phyloP scores from a whole-genome alignment of 2,888 invertebrate genomes.

The Lydus trimaculatus region DNA sequence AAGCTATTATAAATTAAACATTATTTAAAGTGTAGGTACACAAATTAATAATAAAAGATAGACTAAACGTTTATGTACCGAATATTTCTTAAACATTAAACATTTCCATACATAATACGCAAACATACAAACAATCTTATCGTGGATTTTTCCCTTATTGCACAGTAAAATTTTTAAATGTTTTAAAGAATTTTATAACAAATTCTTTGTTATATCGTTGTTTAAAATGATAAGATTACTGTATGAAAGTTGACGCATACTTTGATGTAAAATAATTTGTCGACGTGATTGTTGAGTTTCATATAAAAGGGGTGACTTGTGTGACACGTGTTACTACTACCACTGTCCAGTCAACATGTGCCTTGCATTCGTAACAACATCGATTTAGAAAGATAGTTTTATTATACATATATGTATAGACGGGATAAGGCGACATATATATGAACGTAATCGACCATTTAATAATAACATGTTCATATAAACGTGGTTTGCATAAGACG shows the following conservation, averaged over 20 bases:
- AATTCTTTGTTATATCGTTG: neutral
- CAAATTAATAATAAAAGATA: neutral
- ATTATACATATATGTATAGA: neutral
- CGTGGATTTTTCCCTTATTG: neutral
- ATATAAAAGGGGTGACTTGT: constrained; percentile 18
- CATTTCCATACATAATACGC: neutral
- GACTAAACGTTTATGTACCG: neutral
- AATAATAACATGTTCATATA: neutral
- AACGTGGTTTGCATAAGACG: neutral
- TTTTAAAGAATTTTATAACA: neutral
- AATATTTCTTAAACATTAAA: neutral
- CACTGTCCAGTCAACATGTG: constrained; percentile 15
- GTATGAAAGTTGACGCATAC: neutral
- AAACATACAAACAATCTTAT: neutral
- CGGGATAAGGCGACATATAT: neutral
- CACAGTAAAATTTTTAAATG: neutral
- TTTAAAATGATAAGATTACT: neutral
- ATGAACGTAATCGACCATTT: neutral
- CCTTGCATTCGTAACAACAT: constrained; percentile 19
- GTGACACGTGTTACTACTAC: constrained; percentile 9
- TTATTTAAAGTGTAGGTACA: neutral
- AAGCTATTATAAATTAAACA: neutral
- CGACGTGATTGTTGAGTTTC: constrained; percentile 12
- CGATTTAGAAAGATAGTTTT: neutral
- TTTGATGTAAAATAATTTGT: constrained; percentile 24